A percentile compares a stretch with the other conserved stretches of the same genome.
Evolutionary conservation across 2,888 invertebrate genomes (phyloP).

Genomic region (Epirrita christyi): DNA sequence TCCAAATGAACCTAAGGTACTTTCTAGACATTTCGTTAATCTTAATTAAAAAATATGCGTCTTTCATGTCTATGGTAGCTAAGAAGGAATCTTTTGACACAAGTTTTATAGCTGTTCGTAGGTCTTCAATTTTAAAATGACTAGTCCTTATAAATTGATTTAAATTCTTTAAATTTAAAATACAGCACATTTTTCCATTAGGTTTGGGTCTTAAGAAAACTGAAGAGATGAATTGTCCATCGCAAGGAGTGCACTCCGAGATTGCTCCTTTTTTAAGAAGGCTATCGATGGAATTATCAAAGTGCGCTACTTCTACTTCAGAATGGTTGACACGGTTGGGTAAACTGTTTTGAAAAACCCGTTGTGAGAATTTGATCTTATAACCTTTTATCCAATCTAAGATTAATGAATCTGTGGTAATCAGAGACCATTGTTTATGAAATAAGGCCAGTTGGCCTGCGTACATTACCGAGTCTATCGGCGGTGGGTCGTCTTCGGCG

Average conservation of each 20-base stretch:
- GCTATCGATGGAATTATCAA: neutral
- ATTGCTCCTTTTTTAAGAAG: constrained; percentile 9
- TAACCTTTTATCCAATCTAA: neutral
- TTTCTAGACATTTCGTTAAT: constrained; percentile 10
- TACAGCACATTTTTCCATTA: constrained; percentile 21
- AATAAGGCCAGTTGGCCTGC: neutral
- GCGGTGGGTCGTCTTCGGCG: too few relatives aligned
- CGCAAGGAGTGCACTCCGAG: neutral
- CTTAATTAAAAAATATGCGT: constrained; percentile 27
- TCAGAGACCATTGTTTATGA: neutral
- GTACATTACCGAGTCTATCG: too few relatives aligned
- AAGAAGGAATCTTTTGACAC: constrained; percentile 19
- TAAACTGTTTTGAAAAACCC: neutral
- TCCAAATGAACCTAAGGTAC: constrained; percentile 17
- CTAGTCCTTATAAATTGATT: constrained; percentile 24
- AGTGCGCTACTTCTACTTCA: neutral
- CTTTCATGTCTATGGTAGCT: constrained; percentile 28
- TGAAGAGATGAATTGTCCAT: constrained; percentile 24
- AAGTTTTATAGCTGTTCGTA: constrained; percentile 26
- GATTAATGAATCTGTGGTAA: neutral
- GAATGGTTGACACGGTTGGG: neutral
- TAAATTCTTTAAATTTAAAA: constrained; percentile 25
- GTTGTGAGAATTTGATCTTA: neutral
- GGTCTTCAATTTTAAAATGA: constrained; percentile 37
- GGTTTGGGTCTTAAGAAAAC: constrained; percentile 26